A percentile compares a stretch with the other conserved stretches of the same genome.
Conservation (phyloP, 2,113 vertebrate genomes). For the Oreochromis niloticus region DNA sequence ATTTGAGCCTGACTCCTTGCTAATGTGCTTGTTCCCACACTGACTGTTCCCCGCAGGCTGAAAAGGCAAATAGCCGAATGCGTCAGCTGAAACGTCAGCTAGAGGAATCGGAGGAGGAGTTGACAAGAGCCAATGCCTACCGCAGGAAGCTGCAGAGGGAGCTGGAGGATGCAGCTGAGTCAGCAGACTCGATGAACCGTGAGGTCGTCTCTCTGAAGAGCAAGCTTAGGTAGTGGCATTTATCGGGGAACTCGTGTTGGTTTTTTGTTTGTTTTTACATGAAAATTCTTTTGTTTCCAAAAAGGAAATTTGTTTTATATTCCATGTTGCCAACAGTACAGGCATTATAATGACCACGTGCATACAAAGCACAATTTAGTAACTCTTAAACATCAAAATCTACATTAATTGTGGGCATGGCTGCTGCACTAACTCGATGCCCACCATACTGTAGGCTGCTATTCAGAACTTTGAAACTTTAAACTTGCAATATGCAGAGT, state of each 20-base stretch:
- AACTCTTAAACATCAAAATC: background rate
- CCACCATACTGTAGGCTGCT: background rate
- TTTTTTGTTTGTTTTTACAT: background rate
- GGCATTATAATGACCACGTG: background rate
- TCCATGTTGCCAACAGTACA: background rate
- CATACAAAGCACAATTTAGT: background rate
- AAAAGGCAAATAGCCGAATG: slow-evolving; percentile 77
- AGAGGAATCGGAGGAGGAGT: slow-evolving; percentile 85
- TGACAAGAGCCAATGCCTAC: slow-evolving; percentile 75
- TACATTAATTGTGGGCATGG: background rate
- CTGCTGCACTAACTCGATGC: background rate
- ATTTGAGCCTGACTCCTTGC: background rate
- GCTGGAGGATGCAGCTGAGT: slow-evolving; percentile 80
- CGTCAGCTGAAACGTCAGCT: slow-evolving; percentile 86
- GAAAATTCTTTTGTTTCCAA: background rate
- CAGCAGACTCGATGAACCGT: slow-evolving; percentile 77
- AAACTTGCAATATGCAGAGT: background rate
- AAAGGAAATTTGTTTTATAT: background rate
- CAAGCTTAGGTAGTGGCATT: slow-evolving; percentile 74
- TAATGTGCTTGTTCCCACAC: background rate
- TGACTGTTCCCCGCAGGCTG: slow-evolving; percentile 58
- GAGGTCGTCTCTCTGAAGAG: slow-evolving; percentile 80
- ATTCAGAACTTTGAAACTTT: background rate
- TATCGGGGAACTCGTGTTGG: rapidly evolving
- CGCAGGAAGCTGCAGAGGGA: slow-evolving; percentile 83